Evolutionary conservation across 2,113 vertebrate genomes (phyloP).

Genomic region (Xiphophorus couchianus): DNA sequence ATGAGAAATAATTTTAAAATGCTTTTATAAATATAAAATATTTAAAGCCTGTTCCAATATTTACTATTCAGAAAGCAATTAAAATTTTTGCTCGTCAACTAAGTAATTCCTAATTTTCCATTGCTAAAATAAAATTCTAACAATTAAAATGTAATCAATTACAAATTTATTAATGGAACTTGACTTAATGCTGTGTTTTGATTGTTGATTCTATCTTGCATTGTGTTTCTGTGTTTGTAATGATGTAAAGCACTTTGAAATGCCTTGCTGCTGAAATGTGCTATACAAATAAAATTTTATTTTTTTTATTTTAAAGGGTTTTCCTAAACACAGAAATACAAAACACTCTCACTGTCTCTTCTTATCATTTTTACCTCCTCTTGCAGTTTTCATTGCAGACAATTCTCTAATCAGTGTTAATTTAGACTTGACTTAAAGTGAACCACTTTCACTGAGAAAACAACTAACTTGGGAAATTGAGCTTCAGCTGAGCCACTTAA

Average conservation of each 20-base stretch:
- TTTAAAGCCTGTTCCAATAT: no score
- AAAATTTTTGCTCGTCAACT: not conserved
- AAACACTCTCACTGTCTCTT: not conserved
- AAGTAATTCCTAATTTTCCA: not conserved
- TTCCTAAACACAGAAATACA: not conserved
- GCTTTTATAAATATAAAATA: not conserved
- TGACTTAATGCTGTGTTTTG: no score
- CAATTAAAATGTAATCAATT: no score
- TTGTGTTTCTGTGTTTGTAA: no score
- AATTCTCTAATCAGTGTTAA: constrained; percentile 36
- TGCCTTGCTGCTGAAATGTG: no score
- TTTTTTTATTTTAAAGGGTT: not conserved
- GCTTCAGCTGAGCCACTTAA: constrained; percentile 41
- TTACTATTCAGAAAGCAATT: not conserved
- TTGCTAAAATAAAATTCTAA: not conserved
- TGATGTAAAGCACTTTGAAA: no score
- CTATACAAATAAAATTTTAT: no score
- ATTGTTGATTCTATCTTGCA: no score
- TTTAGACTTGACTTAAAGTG: constrained; percentile 52
- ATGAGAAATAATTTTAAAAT: not conserved
- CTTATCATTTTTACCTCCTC: constrained; percentile 21
- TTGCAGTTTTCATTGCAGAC: constrained; percentile 12
- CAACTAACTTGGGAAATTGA: constrained; percentile 34
- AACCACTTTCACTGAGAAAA: constrained; percentile 47
- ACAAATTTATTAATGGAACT: no score